Base-by-base conservation (phyloP, 2,888 invertebrate species). In the Cyrtodaria siliqua region DNA sequence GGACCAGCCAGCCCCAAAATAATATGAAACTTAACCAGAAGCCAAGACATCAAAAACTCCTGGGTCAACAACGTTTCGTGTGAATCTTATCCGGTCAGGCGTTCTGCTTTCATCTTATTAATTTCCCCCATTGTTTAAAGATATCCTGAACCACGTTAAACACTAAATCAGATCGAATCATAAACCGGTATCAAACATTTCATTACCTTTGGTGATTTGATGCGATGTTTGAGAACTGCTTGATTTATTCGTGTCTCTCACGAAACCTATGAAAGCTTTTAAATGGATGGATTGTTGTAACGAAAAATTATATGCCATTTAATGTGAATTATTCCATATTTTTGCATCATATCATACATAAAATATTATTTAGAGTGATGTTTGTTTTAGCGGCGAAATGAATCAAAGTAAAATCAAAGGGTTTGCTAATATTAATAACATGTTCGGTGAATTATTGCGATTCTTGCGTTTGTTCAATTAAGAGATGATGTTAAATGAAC, bases 281-380 rank as follows among this genome's bases (percentile, higher is more conserved):
- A 69, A 69, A 50, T 27, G 67, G 59, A 63, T 40, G 53, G 56
- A 62, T 8, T 24, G 42, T 61, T 57, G 61, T 67, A 56, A 62
- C 67, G 70, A 76, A 71, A 71, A 70, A 76, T 76, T 71, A 76
- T 56, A 60, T 61, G 57, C 57, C 57, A 71, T 76, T 76, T 40
- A 18, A 60, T 33, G 55, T 66, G 66, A 73, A 67, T 73, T 71
- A 71, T 66, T 76, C 70, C 62, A 62, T 76, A 76, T 60, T 76
- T 72, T 70, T 53, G 59, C 47, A 50, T 38, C 20, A 49, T 38
- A 49, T 38, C 50, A 18, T 27, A 47, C 27, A 49, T 29, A 23
- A 53, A 61, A 69, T 47, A 61, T 61, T 69, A 63, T 63, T 53
- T 53, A 63, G 63, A 52, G 63, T 40, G 42, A 38, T 53, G 50